Evolutionary conservation across 2,113 vertebrate species (phyloP), one percentile per base, ranked within the genome.

Genomic region (Nestor notabilis): DNA sequence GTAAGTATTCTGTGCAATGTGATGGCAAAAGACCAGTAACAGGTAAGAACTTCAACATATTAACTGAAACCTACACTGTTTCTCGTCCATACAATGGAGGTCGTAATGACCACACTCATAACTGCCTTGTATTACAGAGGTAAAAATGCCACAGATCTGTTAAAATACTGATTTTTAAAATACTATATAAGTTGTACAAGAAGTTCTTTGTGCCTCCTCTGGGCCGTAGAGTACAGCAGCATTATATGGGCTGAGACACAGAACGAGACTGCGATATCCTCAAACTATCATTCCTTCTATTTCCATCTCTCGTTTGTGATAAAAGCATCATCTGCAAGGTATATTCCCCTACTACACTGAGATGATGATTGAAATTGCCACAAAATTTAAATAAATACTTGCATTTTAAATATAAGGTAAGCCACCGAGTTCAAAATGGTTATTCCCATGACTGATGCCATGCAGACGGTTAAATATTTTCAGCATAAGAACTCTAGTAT

Each of bases 1-100:
- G 12, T 2, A 43, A 16, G 4, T 0, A 13, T 15, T 39, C 55
- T 5, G 5, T 33, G 31, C 55, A 43, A 12, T 1, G 11, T 12
- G n/a, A 35, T 10, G 21, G 16, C 24, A 37, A 17, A 11, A 31
- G 9, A 2, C 33, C 46, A 35, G 21, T 2, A 13, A 12, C 28
- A 63, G 33, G 0, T 3, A 21, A 74, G 20, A 50, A 31, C 47
- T 55, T 25, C 8, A 43, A 17, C 13, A 8, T 6, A 33, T 4
- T 52, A 65, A 0, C 66, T 35, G 35, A 21, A 86, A 70, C 8
- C 20, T 11, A 31, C 19, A 17, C 56, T 24, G 13, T 29, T 68
- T 47, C 44, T 53, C 41, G 55, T 13, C 8, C 14, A 13, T 27
- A 49, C 61, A 15, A 7, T 1, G 6, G 35, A 69, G 20, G 8